A percentile compares a stretch with the other conserved stretches of the same genome.
Evolutionary conservation across 2,113 vertebrate genomes (phyloP).

Genomic region (Acinonyx jubatus): DNA sequence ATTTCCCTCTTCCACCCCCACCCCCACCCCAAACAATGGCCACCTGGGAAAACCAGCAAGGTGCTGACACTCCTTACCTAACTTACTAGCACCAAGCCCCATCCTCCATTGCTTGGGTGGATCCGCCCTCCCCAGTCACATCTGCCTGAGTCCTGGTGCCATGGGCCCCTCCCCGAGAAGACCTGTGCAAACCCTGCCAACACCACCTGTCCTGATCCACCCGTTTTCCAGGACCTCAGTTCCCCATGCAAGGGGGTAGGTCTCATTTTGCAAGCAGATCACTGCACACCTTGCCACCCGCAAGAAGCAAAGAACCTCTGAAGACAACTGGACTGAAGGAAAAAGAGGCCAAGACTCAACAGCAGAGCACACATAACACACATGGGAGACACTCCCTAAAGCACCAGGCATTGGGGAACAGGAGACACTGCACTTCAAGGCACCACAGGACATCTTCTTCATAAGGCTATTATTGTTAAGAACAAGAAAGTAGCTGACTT

Average conservation of each 20-base stretch:
- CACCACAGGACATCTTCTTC: not conserved
- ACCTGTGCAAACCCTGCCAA: not conserved
- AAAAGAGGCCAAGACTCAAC: not conserved
- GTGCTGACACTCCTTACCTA: not conserved
- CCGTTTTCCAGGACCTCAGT: not conserved
- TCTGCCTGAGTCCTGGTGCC: not conserved
- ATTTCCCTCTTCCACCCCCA: not conserved
- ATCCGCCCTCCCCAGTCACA: not conserved
- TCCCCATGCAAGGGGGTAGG: not conserved
- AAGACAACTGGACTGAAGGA: not conserved
- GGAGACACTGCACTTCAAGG: not conserved
- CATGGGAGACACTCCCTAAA: not conserved
- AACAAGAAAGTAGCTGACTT: not conserved
- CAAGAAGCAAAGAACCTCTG: not conserved
- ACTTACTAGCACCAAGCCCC: not conserved
- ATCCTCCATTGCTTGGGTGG: not conserved
- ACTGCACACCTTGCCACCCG: not conserved
- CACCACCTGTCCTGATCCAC: not conserved
- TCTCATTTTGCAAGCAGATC: not conserved
- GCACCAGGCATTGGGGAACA: not conserved
- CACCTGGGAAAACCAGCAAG: not conserved
- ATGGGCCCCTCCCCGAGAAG: not conserved
- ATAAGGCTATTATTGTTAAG: not conserved
- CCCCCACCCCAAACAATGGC: not conserved
- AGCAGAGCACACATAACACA: not conserved